Conservation (phyloP, 2,113 vertebrate species). For the Craseonycteris thonglongyai region DNA sequence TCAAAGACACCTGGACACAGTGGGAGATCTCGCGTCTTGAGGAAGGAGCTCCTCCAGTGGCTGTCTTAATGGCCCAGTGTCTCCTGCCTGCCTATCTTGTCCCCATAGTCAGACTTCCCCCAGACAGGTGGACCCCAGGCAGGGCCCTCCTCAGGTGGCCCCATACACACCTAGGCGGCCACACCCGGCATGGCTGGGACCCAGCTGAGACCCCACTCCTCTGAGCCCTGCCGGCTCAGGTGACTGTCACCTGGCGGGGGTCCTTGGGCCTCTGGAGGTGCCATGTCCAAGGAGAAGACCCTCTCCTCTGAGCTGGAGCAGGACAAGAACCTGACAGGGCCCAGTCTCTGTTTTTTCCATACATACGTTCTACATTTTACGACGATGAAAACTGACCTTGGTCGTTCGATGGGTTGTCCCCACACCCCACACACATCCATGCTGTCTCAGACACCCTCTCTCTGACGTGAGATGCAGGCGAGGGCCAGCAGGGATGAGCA, state of each 20-base stretch:
- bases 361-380: background rate
- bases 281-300: background rate
- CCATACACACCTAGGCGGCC: fast-evolving
- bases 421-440: no score
- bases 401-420: background rate
- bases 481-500: background rate
- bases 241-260: background rate
- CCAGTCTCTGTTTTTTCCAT: background rate
- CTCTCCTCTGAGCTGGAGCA: background rate
- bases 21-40: background rate
- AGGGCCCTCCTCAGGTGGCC: background rate
- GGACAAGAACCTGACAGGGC: background rate
- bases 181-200: background rate
- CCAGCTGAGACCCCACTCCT: background rate
- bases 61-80: background rate
- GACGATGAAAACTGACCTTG: background rate
- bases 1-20: background rate
- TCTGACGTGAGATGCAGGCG: background rate
- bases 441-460: background rate
- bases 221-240: background rate
- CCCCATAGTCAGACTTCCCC: background rate
- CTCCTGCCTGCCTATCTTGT: background rate
- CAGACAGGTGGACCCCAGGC: background rate
- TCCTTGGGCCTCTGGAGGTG: background rate
- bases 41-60: background rate